Base-by-base conservation (phyloP, 2,113 vertebrate genomes). In the Mobula hypostoma region DNA sequence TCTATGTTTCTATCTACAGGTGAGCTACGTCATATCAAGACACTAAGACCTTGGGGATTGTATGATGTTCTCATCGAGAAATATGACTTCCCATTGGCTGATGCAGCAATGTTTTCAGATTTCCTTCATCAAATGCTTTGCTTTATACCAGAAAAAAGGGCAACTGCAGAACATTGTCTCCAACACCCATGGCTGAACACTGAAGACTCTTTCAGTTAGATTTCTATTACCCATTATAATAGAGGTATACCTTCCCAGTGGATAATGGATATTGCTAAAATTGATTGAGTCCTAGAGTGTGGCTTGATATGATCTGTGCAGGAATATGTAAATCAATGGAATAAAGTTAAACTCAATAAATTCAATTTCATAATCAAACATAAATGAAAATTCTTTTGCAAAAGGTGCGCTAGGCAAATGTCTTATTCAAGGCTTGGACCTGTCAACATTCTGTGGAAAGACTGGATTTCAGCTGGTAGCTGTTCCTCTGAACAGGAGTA, bases 71-170 rank as follows among this genome's bases (percentile, higher is more conserved):
- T 98, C 94, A 95, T 96, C 5, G 97, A 97, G 95, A 97, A 97
- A 94, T 97, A 98, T 94, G 94, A 96, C 94, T 97, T 98, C 95
- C 94, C 94, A 2, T 94, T 96, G 74, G 95, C 95, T 29, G 96
- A 97, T 0, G 97, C 96, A 0, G 85, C 96, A 27, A 94, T 95
- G 9, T 97, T 98, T 94, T 70, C 97, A 74, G 92, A 96, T 94
- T 98, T 98, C 94, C 96, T 98, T 11, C 95, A 97, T 72, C 94
- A 94, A 12, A 97, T 98, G 96, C 95, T 98, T 94, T 96, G 96
- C 19, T 98, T 97, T 94, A 94, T 95, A 4, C 97, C 97, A 0
- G 95, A 97, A 85, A 96, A 95, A 94, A 96, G 98, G 94, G 95
- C 97, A 83, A 97, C 97, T 0, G 98, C 98, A 78, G 96, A 96